These are phyloP conservation scores for Procapra przewalskii DNA, from an alignment of 2,113 vertebrate genomes.

Conservation along the genomic window DNA sequence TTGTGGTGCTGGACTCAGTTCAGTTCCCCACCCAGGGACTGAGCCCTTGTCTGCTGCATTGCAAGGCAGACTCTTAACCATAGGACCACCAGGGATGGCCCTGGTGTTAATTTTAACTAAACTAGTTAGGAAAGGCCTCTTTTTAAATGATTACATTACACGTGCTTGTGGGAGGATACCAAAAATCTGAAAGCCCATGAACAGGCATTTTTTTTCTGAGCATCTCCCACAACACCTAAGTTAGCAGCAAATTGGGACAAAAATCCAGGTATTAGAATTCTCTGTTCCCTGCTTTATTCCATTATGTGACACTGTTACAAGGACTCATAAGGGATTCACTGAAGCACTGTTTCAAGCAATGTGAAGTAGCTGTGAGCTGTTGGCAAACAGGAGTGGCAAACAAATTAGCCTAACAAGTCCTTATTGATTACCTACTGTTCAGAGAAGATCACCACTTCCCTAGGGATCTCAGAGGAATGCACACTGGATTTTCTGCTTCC, in stretches of 20 bases:
- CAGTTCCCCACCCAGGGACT: background rate
- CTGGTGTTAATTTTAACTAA: background rate
- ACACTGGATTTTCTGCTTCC: conserved; percentile 41
- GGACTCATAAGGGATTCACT: background rate
- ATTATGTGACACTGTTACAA: background rate
- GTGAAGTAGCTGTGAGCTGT: conserved; percentile 45
- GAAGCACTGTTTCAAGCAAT: background rate
- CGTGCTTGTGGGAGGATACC: background rate
- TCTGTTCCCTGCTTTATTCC: background rate
- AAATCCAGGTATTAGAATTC: background rate
- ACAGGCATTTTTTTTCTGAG: background rate
- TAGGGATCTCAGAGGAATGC: conserved; percentile 34
- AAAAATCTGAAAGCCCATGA: background rate
- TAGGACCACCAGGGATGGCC: background rate
- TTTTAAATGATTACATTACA: background rate
- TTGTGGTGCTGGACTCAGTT: background rate
- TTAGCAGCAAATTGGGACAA: background rate
- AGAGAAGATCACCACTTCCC: conserved; percentile 44
- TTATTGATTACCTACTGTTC: conserved; percentile 67
- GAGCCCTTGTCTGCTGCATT: background rate
- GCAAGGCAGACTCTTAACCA: background rate
- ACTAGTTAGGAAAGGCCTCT: background rate
- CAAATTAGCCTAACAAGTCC: conserved; percentile 64
- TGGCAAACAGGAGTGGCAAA: conserved; percentile 67
- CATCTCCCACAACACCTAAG: background rate